phyloP scores from a whole-genome alignment of 2,888 invertebrate species.

The Apomyelois bistriatella region DNA sequence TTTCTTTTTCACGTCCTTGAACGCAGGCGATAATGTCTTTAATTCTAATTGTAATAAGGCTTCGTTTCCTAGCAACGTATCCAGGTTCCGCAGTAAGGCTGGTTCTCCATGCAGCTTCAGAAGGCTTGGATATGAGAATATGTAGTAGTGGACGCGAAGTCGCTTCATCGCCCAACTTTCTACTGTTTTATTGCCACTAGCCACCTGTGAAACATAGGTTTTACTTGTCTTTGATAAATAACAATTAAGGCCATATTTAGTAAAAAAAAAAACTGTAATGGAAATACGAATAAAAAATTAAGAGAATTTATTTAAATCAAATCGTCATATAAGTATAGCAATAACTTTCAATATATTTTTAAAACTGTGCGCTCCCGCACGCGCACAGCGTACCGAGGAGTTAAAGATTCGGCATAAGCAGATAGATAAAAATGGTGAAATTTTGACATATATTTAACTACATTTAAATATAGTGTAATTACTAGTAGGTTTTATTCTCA shows the following conservation, averaged over 20 bases:
- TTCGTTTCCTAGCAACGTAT: conserved; percentile 88
- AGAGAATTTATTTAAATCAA: too few species aligned
- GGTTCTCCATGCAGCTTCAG: conserved; percentile 91
- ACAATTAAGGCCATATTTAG: neutral
- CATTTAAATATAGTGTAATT: too few species aligned
- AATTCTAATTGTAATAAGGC: conserved; percentile 91
- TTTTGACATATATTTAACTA: too few species aligned
- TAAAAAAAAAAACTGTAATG: too few species aligned
- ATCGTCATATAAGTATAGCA: too few species aligned
- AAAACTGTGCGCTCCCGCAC: too few species aligned
- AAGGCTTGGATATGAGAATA: conserved; percentile 89
- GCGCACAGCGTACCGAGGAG: too few species aligned
- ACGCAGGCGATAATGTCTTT: conserved; percentile 88
- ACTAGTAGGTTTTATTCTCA: too few species aligned
- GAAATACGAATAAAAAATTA: too few species aligned
- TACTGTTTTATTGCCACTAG: conserved; percentile 88
- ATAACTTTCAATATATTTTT: too few species aligned
- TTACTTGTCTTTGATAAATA: neutral
- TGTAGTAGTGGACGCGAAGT: conserved; percentile 86
- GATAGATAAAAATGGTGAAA: too few species aligned
- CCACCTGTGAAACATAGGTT: conserved; percentile 62
- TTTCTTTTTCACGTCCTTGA: conserved; percentile 86
- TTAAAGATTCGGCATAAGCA: too few species aligned
- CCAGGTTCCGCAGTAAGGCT: conserved; percentile 83
- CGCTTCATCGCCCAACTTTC: conserved; percentile 87